Conservation (phyloP, 2,797 vertebrate species). For the Halcyon badia region DNA sequence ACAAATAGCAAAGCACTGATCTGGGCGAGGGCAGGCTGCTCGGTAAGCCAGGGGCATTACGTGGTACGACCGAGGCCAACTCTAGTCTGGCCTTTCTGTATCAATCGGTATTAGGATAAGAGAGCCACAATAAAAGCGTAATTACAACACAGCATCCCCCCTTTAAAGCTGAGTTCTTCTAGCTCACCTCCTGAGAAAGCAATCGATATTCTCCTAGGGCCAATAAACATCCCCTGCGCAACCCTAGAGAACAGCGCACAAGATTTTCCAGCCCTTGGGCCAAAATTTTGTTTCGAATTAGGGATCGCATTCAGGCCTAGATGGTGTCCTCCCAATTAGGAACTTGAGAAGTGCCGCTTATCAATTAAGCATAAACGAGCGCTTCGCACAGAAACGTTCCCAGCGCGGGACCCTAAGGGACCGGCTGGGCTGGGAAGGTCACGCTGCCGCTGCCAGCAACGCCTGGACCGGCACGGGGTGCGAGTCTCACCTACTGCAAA, state of each 20-base stretch:
- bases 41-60: neutral
- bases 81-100: constrained; percentile 6
- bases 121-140: constrained; percentile 21
- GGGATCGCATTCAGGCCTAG: constrained; percentile 49
- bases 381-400: neutral
- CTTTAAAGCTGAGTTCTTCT: neutral
- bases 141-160: constrained; percentile 29
- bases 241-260: neutral
- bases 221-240: neutral
- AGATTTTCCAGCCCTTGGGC: constrained; percentile 44
- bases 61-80: neutral
- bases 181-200: constrained; percentile 56
- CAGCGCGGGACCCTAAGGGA: neutral
- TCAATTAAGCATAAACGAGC: constrained; percentile 35
- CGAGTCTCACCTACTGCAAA: neutral
- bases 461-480: neutral
- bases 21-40: constrained; percentile 13
- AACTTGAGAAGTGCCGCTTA: constrained; percentile 70
- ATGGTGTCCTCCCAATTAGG: constrained; percentile 59
- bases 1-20: constrained; percentile 40
- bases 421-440: neutral
- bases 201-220: constrained; percentile 24
- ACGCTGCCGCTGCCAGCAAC: neutral
- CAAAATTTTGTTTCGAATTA: constrained; percentile 52
- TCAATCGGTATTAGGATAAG: neutral